Evolutionary conservation across 2,113 vertebrate species (phyloP).

Genomic region (Ramphastos sulfuratus): DNA sequence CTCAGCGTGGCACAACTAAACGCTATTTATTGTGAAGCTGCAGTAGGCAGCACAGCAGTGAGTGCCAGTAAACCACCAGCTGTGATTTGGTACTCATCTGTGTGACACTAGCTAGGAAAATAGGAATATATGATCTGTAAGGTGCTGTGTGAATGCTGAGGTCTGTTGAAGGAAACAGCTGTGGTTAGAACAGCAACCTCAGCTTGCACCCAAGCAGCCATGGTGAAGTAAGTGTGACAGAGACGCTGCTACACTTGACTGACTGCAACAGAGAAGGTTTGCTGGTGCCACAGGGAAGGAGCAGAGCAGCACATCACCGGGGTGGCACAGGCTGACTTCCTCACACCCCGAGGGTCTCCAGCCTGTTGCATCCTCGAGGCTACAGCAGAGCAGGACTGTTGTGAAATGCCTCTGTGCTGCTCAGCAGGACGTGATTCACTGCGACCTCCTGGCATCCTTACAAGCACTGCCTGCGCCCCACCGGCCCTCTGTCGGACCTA

Average conservation of each 20-base stretch:
- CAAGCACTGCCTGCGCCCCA: background rate
- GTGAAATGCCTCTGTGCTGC: background rate
- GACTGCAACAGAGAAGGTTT: background rate
- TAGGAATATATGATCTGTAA: background rate
- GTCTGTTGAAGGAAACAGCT: background rate
- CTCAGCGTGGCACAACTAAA: background rate
- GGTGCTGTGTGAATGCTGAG: background rate
- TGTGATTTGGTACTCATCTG: background rate
- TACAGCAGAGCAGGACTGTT: background rate
- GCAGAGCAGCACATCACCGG: background rate
- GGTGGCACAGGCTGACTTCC: background rate
- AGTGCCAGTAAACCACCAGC: background rate
- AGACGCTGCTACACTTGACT: background rate
- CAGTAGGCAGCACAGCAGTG: background rate
- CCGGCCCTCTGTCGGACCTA: background rate
- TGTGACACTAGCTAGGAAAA: background rate
- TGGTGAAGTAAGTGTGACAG: background rate
- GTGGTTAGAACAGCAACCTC: background rate
- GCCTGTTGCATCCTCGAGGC: background rate
- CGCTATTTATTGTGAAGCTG: background rate
- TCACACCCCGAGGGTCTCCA: accelerated
- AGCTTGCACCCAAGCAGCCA: accelerated
- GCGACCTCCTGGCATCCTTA: background rate
- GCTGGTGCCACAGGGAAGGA: background rate
- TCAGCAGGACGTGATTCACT: background rate